Evolutionary conservation across 2,888 invertebrate species (phyloP), one percentile per base, ranked within the genome.

Genomic region (Rhabditoides inermis): DNA sequence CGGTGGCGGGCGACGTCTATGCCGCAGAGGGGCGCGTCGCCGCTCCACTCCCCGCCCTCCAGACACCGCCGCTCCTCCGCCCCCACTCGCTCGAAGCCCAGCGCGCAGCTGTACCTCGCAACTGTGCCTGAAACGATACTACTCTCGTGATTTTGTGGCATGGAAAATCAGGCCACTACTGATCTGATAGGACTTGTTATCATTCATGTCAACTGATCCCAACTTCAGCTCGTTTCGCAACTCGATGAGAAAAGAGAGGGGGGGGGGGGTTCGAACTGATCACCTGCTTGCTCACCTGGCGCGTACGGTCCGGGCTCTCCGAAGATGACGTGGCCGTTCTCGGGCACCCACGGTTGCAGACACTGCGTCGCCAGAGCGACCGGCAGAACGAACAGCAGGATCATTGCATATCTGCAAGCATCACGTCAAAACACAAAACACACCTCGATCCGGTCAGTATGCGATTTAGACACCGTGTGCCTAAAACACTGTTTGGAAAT

Each of bases 71-170:
- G 82, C 74, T 88, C 87, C 71, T 86, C 85, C 0, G 88, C 81
- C 0, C 91, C 91, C 0, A 88, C 87, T 56, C 90, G 85, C 76
- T 87, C 87, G 79, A 86, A 90, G 0, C 89, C 90, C 48, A 87
- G 85, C 20, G 88, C 86, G 77, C 94, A 94, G 4, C 85, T 84
- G 78, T 90, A 91, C 15, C 49, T 37, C 23, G 49, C 49, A 18
- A 49, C 41, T n/a, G 49, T 49, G 15, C 49, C 49, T 42, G 39
- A 3, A 30, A 84, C 84, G 0, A 88, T 6, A 32, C 7, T 7
- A 32, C 32, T 32, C 32, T 32, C n/a, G n/a, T n/a, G n/a, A n/a
- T n/a, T n/a, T n/a, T n/a, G n/a, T n/a, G n/a, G n/a, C n/a, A n/a
- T n/a, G n/a, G n/a, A n/a, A n/a, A n/a, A 32, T 32, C 32, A 32